Evolutionary conservation across 2,888 invertebrate species (phyloP).

Genomic region (Pheosia gnoma): DNA sequence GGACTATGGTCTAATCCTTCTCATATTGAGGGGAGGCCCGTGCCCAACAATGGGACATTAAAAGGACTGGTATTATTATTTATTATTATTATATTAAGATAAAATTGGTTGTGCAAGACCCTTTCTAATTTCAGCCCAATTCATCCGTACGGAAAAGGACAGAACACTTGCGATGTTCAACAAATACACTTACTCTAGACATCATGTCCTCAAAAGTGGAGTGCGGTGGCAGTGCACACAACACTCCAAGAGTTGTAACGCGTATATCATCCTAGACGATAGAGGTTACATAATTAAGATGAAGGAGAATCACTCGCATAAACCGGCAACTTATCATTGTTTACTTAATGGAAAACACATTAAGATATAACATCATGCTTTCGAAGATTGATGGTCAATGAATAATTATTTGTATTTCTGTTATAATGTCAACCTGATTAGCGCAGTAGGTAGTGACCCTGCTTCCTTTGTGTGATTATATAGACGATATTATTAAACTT

Average conservation of each 20-base stretch:
- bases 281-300: conserved; percentile 12
- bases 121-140: neutral
- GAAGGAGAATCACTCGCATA: conserved; percentile 21
- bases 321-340: conserved; percentile 8
- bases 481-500: too few relatives aligned
- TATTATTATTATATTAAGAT: too few relatives aligned
- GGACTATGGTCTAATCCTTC: too few relatives aligned
- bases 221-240: conserved; percentile 9
- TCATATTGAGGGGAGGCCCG: too few relatives aligned
- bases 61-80: too few relatives aligned
- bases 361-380: conserved; percentile 1
- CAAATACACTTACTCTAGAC: conserved; percentile 9
- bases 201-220: conserved; percentile 5
- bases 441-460: too few relatives aligned
- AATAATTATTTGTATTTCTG: too few relatives aligned
- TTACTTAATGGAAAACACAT: conserved; percentile 9
- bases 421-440: too few relatives aligned
- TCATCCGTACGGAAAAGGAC: neutral
- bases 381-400: too few relatives aligned
- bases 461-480: too few relatives aligned
- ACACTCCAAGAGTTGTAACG: conserved; percentile 8
- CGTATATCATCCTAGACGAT: conserved; percentile 13
- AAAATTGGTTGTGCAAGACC: too few relatives aligned
- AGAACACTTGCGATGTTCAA: conserved; percentile 19
- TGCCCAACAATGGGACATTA: too few relatives aligned